phyloP scores from a whole-genome alignment of 2,888 invertebrate genomes.

The Microdon myrmicae region DNA sequence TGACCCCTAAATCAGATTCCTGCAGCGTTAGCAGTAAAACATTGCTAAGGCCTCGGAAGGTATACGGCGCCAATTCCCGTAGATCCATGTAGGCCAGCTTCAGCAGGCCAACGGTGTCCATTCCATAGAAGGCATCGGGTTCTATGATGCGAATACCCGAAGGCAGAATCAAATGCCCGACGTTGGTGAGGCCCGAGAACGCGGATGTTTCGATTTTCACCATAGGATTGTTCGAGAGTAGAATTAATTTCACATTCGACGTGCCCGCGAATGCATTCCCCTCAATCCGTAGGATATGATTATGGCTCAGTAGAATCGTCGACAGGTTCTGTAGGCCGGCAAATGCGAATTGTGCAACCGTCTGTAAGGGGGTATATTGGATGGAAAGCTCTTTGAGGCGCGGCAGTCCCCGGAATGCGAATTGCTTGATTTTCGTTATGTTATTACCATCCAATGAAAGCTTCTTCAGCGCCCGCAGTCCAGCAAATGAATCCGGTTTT shows the following conservation, averaged over 20 bases:
- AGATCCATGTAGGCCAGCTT: slow-evolving; percentile 88
- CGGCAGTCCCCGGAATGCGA: slow-evolving; percentile 85
- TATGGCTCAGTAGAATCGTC: slow-evolving; percentile 76
- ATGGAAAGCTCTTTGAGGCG: slow-evolving; percentile 83
- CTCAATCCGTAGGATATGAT: slow-evolving; percentile 76
- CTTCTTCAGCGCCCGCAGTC: slow-evolving; percentile 82
- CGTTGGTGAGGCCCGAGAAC: slow-evolving; percentile 84
- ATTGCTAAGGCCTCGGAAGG: slow-evolving; percentile 81
- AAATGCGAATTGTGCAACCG: slow-evolving; percentile 85
- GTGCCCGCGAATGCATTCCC: slow-evolving; percentile 89
- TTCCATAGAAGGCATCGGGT: slow-evolving; percentile 82
- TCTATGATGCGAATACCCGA: slow-evolving; percentile 81
- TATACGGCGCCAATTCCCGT: slow-evolving; percentile 74
- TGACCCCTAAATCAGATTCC: slow-evolving; percentile 83
- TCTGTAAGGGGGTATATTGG: slow-evolving; percentile 84
- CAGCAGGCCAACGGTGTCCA: slow-evolving; percentile 83
- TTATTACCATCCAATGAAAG: slow-evolving; percentile 89
- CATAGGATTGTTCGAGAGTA: slow-evolving; percentile 86
- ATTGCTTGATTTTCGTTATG: slow-evolving; percentile 82
- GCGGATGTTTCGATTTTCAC: slow-evolving; percentile 83
- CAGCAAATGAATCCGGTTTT: slow-evolving; percentile 83
- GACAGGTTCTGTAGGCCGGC: slow-evolving; percentile 84
- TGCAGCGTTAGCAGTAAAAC: slow-evolving; percentile 81
- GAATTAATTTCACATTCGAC: slow-evolving; percentile 82
- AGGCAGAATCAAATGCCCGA: slow-evolving; percentile 85